These are phyloP conservation scores for Icerya purchasi DNA, from an alignment of 2,888 invertebrate species.

Conservation along the genomic window DNA sequence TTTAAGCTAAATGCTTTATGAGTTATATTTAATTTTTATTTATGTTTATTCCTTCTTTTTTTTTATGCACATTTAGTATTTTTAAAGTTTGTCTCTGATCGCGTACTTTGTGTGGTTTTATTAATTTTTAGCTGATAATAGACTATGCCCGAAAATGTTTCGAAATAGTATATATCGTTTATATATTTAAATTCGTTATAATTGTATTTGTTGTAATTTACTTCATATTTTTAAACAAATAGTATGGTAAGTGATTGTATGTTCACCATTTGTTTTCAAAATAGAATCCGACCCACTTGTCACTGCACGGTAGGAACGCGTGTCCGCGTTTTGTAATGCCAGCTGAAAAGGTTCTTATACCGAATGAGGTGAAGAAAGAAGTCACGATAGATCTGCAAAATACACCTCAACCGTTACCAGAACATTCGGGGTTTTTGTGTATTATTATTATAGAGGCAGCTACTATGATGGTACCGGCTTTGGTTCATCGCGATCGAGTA, in stretches of 20 bases:
- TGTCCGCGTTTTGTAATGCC: conserved; percentile 68
- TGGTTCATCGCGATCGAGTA: conserved; percentile 61
- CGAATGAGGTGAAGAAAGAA: conserved; percentile 74
- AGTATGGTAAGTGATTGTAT: conserved; percentile 4
- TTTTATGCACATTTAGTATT: too few species aligned
- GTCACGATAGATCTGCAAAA: conserved; percentile 76
- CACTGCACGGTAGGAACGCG: conserved; percentile 36
- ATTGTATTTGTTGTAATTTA: too few species aligned
- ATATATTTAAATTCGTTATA: too few species aligned
- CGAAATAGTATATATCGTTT: too few species aligned
- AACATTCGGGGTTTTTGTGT: conserved; percentile 77
- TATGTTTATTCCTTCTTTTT: too few species aligned
- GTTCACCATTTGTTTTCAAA: conserved; percentile 21
- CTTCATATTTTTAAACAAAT: too few species aligned
- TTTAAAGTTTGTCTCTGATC: too few species aligned
- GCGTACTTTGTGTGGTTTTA: too few species aligned
- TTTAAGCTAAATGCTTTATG: too few species aligned
- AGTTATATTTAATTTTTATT: too few species aligned
- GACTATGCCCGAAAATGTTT: too few species aligned
- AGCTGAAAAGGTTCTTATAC: conserved; percentile 52
- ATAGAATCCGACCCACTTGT: conserved; percentile 34
- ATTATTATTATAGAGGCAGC: conserved; percentile 76
- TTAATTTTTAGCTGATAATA: too few species aligned
- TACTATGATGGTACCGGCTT: conserved; percentile 67
- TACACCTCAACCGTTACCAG: conserved; percentile 68